Percentiles rank a stretch among this genome's conserved stretches.
phyloP scores from a whole-genome alignment of 2,113 vertebrate genomes.

The Microtus pennsylvanicus region DNA sequence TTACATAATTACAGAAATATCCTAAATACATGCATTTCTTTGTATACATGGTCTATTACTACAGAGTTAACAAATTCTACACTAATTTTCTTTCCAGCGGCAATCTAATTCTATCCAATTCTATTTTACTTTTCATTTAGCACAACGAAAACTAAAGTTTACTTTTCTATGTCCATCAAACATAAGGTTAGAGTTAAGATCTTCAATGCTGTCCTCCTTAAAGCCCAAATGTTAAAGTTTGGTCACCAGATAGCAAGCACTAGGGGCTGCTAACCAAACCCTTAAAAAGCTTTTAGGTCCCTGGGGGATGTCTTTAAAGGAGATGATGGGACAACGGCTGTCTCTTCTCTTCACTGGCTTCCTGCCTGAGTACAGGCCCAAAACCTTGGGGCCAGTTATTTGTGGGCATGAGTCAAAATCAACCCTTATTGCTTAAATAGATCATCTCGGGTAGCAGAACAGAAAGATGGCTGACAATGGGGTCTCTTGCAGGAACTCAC shows the following conservation, averaged over 20 bases:
- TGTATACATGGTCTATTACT: background rate
- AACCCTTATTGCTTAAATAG: background rate
- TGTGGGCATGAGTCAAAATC: background rate
- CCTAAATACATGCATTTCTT: background rate
- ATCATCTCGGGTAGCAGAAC: background rate
- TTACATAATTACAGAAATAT: background rate
- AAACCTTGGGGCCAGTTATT: background rate
- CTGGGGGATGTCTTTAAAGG: background rate
- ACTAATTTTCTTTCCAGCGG: constrained; percentile 13
- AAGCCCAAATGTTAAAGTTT: background rate
- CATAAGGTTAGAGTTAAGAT: background rate
- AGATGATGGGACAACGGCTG: background rate
- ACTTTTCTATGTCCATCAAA: background rate
- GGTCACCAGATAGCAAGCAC: too few species aligned
- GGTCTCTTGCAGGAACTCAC: accelerated
- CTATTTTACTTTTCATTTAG: background rate
- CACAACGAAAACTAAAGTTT: constrained; percentile 14
- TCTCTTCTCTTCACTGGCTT: background rate
- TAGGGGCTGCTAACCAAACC: background rate
- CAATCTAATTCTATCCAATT: background rate
- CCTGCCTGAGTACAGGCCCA: background rate
- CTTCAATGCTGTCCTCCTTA: background rate
- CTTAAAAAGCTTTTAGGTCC: background rate
- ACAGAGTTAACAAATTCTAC: background rate
- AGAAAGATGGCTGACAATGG: background rate